Conservation (phyloP, 2,888 invertebrate genomes). For the Apodemia mormo region DNA sequence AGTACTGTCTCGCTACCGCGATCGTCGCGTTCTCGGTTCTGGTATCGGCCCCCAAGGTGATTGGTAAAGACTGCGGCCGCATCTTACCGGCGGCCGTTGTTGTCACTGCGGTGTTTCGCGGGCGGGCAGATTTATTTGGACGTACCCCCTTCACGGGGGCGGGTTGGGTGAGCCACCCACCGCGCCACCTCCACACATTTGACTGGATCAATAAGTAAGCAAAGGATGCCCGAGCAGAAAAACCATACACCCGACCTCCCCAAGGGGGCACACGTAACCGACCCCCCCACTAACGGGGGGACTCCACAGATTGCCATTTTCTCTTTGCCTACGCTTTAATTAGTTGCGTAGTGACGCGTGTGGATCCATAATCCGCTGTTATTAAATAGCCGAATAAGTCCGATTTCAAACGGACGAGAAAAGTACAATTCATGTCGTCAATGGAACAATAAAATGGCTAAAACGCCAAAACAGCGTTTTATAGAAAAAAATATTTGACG, state of each 20-base stretch:
- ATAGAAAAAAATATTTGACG: background rate
- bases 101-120: constrained; percentile 82
- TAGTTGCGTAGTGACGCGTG: constrained; percentile 82
- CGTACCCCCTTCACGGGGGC: constrained; percentile 74
- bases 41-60: constrained; percentile 42
- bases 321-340: constrained; percentile 83
- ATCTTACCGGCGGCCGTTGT: constrained; percentile 77
- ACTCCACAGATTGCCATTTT: constrained; percentile 82
- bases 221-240: constrained; percentile 83
- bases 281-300: constrained; percentile 79
- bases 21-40: constrained; percentile 26
- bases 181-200: constrained; percentile 82
- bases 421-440: background rate
- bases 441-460: background rate
- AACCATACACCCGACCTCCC: constrained; percentile 82
- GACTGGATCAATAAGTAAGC: constrained; percentile 84
- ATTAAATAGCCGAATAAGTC: constrained; percentile 60
- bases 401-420: constrained; percentile 23
- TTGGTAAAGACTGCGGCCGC: constrained; percentile 71
- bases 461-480: background rate
- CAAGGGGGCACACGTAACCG: constrained; percentile 82
- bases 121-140: constrained; percentile 83
- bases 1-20: constrained; percentile 24
- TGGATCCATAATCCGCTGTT: constrained; percentile 74
- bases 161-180: constrained; percentile 74